These are phyloP conservation scores for Brachionus manjavacas DNA, from an alignment of 1,140 invertebrate species.

Conservation along the genomic window DNA sequence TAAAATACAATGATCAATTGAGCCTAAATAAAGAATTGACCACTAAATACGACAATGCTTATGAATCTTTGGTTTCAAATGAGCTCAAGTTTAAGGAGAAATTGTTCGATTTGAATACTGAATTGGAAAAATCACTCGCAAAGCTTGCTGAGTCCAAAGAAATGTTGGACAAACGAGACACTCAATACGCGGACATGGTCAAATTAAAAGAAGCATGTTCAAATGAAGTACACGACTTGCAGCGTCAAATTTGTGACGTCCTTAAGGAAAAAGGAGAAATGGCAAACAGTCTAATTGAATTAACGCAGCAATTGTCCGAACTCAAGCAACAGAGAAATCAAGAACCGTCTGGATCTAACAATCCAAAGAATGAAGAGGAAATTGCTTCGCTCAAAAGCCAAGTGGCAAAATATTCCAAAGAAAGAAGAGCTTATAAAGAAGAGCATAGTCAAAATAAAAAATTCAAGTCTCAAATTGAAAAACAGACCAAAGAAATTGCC, in stretches of 20 bases:
- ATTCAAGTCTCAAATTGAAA: background rate
- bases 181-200: background rate
- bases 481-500: background rate
- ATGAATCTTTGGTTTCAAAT: background rate
- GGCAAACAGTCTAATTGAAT: background rate
- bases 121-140: background rate
- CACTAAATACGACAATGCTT: background rate
- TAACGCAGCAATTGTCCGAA: background rate
- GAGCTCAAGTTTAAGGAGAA: conserved; percentile 24
- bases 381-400: background rate
- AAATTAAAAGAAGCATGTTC: background rate
- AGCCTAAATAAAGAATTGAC: background rate
- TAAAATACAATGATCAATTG: conserved; percentile 12
- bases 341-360: background rate
- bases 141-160: background rate
- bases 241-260: background rate
- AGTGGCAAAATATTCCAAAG: background rate
- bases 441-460: conserved; percentile 14
- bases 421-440: conserved; percentile 25
- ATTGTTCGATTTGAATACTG: conserved; percentile 6
- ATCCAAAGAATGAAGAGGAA: background rate
- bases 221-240: background rate
- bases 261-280: background rate
- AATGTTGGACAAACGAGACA: background rate
- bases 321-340: background rate